Percentiles rank a stretch among this genome's conserved stretches.
phyloP scores from a whole-genome alignment of 2,113 vertebrate genomes.

The Tiliqua scincoides region DNA sequence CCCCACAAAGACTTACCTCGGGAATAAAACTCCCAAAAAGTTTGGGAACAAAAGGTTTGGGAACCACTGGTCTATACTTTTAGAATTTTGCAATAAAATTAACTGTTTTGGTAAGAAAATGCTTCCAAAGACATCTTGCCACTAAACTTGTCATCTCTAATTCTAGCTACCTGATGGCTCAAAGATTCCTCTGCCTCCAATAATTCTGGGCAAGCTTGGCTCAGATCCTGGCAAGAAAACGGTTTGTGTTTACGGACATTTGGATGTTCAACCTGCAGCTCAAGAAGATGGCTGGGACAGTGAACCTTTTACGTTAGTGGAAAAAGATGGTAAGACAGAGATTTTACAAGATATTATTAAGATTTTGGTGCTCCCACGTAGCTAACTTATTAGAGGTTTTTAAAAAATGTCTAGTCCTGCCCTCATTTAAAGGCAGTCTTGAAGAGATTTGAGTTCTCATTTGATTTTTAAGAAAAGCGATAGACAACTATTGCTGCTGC shows the following conservation, averaged over 20 bases:
- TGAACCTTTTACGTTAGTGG: conserved; percentile 91
- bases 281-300: conserved; percentile 93
- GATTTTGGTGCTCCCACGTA: not conserved
- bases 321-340: conserved; percentile 86
- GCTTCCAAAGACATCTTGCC: not conserved
- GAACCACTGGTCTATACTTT: too few species aligned
- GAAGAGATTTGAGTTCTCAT: not conserved
- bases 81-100: not conserved
- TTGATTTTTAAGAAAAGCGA: not conserved
- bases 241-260: conserved; percentile 93
- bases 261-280: conserved; percentile 93
- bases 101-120: not conserved
- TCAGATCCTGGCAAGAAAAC: conserved; percentile 91
- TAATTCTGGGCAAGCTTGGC: conserved; percentile 88
- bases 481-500: not conserved
- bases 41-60: too few species aligned
- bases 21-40: too few species aligned
- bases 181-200: conserved; percentile 91
- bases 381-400: too few species aligned
- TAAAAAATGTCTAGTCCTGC: not conserved
- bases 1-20: too few species aligned
- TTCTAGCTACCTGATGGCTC: conserved; percentile 87
- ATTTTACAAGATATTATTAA: not conserved
- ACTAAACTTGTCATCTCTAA: fast-evolving
- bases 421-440: not conserved